A percentile compares a stretch with the other conserved stretches of the same genome.
These are phyloP conservation scores for Leucophenga varia DNA, from an alignment of 1,140 invertebrate species.

Conservation along the genomic window DNA sequence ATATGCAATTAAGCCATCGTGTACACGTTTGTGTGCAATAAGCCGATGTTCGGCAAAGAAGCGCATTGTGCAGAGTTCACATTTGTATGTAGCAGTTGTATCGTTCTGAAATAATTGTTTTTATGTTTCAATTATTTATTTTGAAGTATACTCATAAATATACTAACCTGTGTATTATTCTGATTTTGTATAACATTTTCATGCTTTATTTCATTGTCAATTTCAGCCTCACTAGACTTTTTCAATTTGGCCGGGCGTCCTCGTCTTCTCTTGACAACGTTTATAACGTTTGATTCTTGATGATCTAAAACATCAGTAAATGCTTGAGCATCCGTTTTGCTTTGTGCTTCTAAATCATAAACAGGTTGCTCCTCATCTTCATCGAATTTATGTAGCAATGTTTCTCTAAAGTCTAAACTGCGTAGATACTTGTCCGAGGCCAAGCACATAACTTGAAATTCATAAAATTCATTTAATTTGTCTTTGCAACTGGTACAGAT, in stretches of 20 bases:
- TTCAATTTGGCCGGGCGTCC: no score
- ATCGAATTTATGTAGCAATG: conserved; percentile 9
- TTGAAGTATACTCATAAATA: no score
- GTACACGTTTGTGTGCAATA: conserved; percentile 24
- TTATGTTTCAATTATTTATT: no score
- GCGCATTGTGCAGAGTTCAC: conserved; percentile 22
- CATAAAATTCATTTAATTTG: conserved; percentile 26
- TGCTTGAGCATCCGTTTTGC: conserved; percentile 1
- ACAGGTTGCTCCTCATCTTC: conserved; percentile 10
- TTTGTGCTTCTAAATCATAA: neutral
- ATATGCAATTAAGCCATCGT: conserved; percentile 36
- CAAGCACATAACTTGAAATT: conserved; percentile 34
- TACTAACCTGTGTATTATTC: no score
- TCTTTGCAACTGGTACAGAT: conserved; percentile 29
- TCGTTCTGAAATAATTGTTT: no score
- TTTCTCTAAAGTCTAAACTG: conserved; percentile 9
- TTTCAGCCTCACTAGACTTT: no score
- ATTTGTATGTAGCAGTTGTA: conserved; percentile 8
- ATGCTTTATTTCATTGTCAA: no score
- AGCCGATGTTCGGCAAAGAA: conserved; percentile 23
- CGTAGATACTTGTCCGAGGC: conserved; percentile 24
- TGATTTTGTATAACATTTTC: no score
- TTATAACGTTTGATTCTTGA: no score
- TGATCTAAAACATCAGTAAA: no score
- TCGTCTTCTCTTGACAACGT: no score